Evolutionary conservation across 1,140 invertebrate species (phyloP).

Genomic region (Pogonognathellus flavescens): DNA sequence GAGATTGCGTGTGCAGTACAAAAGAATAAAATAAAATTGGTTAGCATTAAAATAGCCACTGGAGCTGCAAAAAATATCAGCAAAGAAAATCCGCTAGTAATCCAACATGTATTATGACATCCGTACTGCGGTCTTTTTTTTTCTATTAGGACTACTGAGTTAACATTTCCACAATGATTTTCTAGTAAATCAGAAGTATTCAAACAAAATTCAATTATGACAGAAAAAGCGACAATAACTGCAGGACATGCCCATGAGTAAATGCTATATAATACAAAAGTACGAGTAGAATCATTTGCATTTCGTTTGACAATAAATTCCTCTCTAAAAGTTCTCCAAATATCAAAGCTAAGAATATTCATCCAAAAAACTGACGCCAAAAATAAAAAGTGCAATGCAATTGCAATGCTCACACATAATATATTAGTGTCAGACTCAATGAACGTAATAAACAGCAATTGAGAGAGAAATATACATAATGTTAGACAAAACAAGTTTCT

Average conservation of each 20-base stretch:
- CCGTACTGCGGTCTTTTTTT: slow-evolving; percentile 68
- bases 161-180: no score
- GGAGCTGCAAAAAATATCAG: slow-evolving; percentile 71
- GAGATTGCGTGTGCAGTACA: slow-evolving; percentile 68
- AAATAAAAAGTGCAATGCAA: slow-evolving; percentile 92
- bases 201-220: slow-evolving; percentile 67
- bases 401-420: slow-evolving; percentile 76
- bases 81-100: slow-evolving; percentile 68
- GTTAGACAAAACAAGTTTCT: slow-evolving; percentile 73
- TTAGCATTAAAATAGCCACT: slow-evolving; percentile 68
- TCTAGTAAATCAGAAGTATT: slow-evolving; percentile 20
- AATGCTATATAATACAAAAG: slow-evolving; percentile 67
- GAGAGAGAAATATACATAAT: slow-evolving; percentile 71
- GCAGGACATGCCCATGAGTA: slow-evolving; percentile 70
- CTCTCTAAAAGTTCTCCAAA: slow-evolving; percentile 84
- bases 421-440: slow-evolving; percentile 37
- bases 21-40: slow-evolving; percentile 70
- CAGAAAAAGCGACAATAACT: slow-evolving; percentile 66
- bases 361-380: slow-evolving; percentile 96
- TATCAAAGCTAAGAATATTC: slow-evolving; percentile 95
- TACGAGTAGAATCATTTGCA: not conserved
- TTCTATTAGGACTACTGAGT: slow-evolving; percentile 28
- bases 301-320: slow-evolving; percentile 19
- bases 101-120: slow-evolving; percentile 68
- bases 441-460: slow-evolving; percentile 72